phyloP scores from a whole-genome alignment of 2,797 vertebrate genomes.

The Miichthys miiuy region DNA sequence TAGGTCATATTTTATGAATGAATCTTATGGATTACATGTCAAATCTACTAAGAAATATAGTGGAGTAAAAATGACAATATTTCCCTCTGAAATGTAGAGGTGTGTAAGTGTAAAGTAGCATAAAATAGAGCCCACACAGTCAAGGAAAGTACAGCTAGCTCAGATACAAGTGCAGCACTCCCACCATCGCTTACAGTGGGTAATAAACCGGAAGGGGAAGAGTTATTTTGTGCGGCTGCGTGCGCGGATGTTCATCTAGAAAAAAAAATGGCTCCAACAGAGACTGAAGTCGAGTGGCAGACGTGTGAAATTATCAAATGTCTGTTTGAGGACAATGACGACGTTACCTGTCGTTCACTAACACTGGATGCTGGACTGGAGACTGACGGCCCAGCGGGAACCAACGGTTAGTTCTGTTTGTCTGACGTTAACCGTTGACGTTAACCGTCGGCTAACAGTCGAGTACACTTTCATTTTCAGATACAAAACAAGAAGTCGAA shows the following conservation, averaged over 20 bases:
- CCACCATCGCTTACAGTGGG: too few relatives aligned
- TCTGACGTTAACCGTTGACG: too few relatives aligned
- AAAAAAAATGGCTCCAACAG: conserved; percentile 58
- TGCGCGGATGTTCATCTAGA: fast-evolving
- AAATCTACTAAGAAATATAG: too few relatives aligned
- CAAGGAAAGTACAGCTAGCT: too few relatives aligned
- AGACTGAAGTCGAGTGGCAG: neutral
- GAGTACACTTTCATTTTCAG: neutral
- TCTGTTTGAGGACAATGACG: conserved; percentile 44
- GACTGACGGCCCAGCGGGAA: conserved; percentile 4
- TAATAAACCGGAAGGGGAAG: conserved; percentile 6
- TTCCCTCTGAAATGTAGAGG: neutral
- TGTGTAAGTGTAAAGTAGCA: too few relatives aligned
- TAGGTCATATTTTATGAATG: neutral
- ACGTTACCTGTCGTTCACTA: fast-evolving
- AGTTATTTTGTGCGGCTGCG: neutral
- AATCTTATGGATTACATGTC: neutral
- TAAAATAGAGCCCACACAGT: too few relatives aligned
- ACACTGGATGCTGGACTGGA: fast-evolving
- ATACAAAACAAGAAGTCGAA: neutral
- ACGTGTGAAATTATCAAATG: conserved; percentile 8
- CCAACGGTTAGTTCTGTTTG: conserved; percentile 11
- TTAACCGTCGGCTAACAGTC: neutral
- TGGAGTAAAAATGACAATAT: too few relatives aligned
- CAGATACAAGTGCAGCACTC: too few relatives aligned